phyloP scores from a whole-genome alignment of 1,140 invertebrate species.

The Eueides isabella region DNA sequence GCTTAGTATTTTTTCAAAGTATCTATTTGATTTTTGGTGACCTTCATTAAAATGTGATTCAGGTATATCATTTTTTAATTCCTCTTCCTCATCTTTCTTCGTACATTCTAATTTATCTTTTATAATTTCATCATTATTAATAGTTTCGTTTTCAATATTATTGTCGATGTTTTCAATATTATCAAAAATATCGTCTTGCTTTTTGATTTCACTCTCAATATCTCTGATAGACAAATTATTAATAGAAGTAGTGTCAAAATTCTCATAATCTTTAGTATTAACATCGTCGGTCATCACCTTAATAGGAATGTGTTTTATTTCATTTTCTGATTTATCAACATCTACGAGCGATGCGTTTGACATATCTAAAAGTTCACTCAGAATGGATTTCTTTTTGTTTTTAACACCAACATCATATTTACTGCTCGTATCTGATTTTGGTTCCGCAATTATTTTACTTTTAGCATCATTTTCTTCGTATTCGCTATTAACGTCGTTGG shows the following conservation, averaged over 20 bases:
- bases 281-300: constrained; percentile 1
- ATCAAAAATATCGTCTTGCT: neutral
- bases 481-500: neutral
- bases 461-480: neutral
- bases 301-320: neutral
- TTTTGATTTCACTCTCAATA: constrained; percentile 29
- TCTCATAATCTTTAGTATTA: neutral
- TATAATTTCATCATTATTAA: neutral
- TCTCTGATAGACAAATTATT: constrained; percentile 48
- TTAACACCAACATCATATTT: neutral
- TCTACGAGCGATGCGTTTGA: constrained; percentile 43
- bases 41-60: constrained; percentile 3
- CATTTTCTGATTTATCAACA: constrained; percentile 1
- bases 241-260: constrained; percentile 35
- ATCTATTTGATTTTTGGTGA: constrained; percentile 38
- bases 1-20: constrained; percentile 49
- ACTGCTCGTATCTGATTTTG: neutral
- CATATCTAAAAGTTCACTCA: constrained; percentile 59
- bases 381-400: constrained; percentile 45
- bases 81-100: neutral
- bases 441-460: neutral
- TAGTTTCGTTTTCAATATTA: constrained; percentile 23
- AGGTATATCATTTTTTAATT: neutral
- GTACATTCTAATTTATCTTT: neutral
- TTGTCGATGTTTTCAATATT: constrained; percentile 5